Evolutionary conservation across 2,797 vertebrate species (phyloP).

Genomic region (Scomberomorus guttatus): DNA sequence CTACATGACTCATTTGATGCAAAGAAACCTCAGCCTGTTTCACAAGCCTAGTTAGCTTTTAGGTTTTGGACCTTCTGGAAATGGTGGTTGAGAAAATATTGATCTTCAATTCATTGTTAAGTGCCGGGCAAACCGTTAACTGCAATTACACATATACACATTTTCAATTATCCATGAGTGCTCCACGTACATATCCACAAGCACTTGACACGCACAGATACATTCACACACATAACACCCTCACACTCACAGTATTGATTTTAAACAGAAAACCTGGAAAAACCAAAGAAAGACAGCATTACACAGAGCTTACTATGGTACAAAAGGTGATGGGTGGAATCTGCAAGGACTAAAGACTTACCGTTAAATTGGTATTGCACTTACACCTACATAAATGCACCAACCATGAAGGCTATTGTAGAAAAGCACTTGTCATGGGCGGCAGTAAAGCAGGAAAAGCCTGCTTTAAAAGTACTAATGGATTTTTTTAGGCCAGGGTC

Average conservation of each 20-base stretch:
- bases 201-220: conserved; percentile 41
- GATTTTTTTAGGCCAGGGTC: conserved; percentile 65
- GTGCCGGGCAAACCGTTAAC: conserved; percentile 59
- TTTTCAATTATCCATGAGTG: conserved; percentile 72
- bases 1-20: conserved; percentile 11
- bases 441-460: conserved; percentile 58
- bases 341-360: conserved; percentile 48
- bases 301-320: conserved; percentile 42
- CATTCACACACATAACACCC: not conserved
- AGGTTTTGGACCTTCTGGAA: conserved; percentile 64
- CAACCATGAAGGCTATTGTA: conserved; percentile 42
- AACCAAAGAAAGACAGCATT: conserved; percentile 39
- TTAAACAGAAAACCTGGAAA: conserved; percentile 48
- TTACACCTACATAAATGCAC: conserved; percentile 46
- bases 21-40: conserved; percentile 43
- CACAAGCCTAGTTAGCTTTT: conserved; percentile 46
- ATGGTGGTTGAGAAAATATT: conserved; percentile 64
- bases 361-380: conserved; percentile 50
- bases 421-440: conserved; percentile 46
- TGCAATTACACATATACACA: conserved; percentile 67
- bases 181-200: conserved; percentile 19
- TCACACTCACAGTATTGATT: conserved; percentile 61
- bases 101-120: conserved; percentile 74
- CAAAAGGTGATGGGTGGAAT: conserved; percentile 47
- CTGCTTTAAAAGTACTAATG: conserved; percentile 57